phyloP scores from a whole-genome alignment of 2,797 vertebrate genomes.

The Chaenodraco wilsoni region DNA sequence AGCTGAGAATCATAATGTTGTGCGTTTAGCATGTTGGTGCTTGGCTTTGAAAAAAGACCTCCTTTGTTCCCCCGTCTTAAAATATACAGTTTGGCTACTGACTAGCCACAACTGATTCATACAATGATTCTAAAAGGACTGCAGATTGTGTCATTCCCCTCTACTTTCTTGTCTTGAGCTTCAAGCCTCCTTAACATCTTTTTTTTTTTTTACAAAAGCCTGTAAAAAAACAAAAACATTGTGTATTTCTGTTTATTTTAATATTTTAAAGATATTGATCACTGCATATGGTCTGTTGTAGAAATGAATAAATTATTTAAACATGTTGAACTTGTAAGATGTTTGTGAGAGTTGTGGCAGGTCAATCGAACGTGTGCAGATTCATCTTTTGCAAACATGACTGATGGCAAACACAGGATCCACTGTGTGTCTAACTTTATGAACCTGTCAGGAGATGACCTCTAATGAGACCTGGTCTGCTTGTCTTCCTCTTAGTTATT shows the following conservation, averaged over 20 bases:
- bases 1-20: slow-evolving; percentile 3
- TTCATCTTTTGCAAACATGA: not conserved
- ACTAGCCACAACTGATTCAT: slow-evolving; percentile 3
- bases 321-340: slow-evolving; percentile 43
- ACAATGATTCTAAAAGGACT: slow-evolving; percentile 6
- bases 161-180: slow-evolving; percentile 16
- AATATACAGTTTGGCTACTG: slow-evolving; percentile 13
- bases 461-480: not conserved
- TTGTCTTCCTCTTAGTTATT: not conserved
- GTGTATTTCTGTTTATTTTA: slow-evolving; percentile 72
- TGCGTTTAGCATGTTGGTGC: not conserved
- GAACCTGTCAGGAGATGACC: slow-evolving; percentile 1
- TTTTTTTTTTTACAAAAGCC: slow-evolving; percentile 23
- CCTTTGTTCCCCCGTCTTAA: not conserved
- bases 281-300: slow-evolving; percentile 71
- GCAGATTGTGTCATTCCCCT: slow-evolving; percentile 2
- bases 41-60: slow-evolving; percentile 22
- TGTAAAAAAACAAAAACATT: slow-evolving; percentile 41
- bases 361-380: not conserved
- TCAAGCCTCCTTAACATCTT: not conserved
- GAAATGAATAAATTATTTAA: slow-evolving; percentile 80
- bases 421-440: slow-evolving; percentile 3
- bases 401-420: not conserved
- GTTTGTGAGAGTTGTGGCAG: not conserved
- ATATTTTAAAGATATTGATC: slow-evolving; percentile 71